Base-by-base conservation (phyloP, 2,888 invertebrate genomes). In the Balanococcus diminutus region DNA sequence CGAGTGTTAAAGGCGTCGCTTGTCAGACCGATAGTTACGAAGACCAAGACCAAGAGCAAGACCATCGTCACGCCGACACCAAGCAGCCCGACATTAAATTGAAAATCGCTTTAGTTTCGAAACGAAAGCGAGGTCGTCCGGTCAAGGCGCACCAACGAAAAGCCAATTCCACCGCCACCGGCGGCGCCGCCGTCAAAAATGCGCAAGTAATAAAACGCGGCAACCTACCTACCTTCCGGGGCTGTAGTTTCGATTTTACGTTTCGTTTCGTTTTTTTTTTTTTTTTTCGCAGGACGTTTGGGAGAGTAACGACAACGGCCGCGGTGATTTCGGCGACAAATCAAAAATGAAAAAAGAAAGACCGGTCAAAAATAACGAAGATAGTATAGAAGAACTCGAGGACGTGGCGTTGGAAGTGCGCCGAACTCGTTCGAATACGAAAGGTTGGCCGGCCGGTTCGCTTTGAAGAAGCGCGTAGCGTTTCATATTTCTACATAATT, bases 71-170 rank as follows among this genome's bases (percentile, higher is more conserved):
- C 14, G 14, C 16, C 9, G 39, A 36, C 9, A 81, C 39, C 9
- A 82, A 67, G 11, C 81, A 82, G 19, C 46, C 81, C 0, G 86
- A 86, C 82, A 31, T 86, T 19, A 86, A 86, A 42, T 31, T 86
- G 31, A 86, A 81, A 81, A 86, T 86, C 28, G 81, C 86, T 1
- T 85, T 85, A 25, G 81, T 86, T 19, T 72, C 86, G 0, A 82
- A 82, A 39, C 36, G 86, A 31, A 82, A 82, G 36, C 72, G 86
- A 82, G 86, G 86, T 14, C 82, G 86, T 5, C 86, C 86, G 31
- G 67, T 81, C 16, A 86, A 86, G 42, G 36, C 86, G 0, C 85
- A 85, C 3, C 79, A 36, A 32, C 16, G 22, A 22, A 85, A 85
- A 85, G 75, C n/a, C n/a, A n/a, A n/a, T n/a, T n/a, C n/a, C n/a